Base-by-base conservation (phyloP, 2,888 invertebrate genomes). In the Tipula confusa region DNA sequence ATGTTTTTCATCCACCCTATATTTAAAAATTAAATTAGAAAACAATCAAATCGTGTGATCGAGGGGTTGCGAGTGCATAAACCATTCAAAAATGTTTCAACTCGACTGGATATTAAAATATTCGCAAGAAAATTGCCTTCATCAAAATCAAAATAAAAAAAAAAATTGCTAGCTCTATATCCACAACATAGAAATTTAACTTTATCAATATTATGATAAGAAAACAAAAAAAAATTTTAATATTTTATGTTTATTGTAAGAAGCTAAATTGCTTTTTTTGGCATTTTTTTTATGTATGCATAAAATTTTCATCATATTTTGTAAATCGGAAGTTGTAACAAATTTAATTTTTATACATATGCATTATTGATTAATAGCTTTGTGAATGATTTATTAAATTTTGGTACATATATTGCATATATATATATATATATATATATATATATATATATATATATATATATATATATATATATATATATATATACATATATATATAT, bases 331-430 rank as follows among this genome's bases (percentile, higher is more conserved):
- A 64, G 24, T 64, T 43, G 43, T 43, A 43, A 33, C n/a, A 33
- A 33, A 43, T 43, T 18, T 2, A 15, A n/a, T 15, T 15, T 64
- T 24, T 6, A 15, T 64, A 64, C 64, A 24, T 24, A 64, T 64
- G 64, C 64, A 64, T 64, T 64, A 64, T 64, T 64, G 64, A 64
- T 64, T 64, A 64, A 64, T 64, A 64, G 24, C 64, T 64, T 64
- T 64, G 64, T 24, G n/a, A 0, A 64, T 64, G 64, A 64, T 64
- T 64, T 64, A 64, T 64, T 64, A 64, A 64, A 64, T 24, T 24
- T 64, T 24, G n/a, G 43, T 15, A 43, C 43, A 43, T 24, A 24
- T 64, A 43, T 15, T 24, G 24, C 9, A 64, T 64, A 64, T 64
- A 64, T 18, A 7, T 24, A 24, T 9, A 24, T 64, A 64, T 64